Conservation (phyloP, 2,888 invertebrate species). For the Eucriotettix oculatus region DNA sequence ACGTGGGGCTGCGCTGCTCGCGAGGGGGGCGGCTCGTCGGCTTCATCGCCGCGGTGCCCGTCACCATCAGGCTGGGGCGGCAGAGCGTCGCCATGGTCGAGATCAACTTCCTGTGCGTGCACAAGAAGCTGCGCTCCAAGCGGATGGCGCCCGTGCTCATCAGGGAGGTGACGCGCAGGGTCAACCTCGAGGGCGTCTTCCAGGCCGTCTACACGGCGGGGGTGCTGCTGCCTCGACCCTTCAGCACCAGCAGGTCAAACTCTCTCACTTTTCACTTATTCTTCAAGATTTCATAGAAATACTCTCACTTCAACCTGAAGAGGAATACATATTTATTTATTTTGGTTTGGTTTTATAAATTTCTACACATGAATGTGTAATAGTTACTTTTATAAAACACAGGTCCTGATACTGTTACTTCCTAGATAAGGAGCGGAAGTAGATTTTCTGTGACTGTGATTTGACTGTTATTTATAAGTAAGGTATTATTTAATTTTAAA, state of each 20-base stretch:
- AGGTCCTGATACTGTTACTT: no score
- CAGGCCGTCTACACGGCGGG: background rate
- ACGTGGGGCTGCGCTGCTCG: background rate
- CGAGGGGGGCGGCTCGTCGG: background rate
- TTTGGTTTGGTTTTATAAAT: no score
- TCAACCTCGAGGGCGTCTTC: background rate
- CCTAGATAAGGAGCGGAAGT: no score
- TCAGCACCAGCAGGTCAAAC: background rate
- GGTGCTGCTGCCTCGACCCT: background rate
- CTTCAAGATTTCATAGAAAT: no score
- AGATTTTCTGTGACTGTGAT: no score
- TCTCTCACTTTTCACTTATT: no score
- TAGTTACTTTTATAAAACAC: no score
- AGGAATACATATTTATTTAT: no score
- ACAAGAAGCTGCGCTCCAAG: background rate
- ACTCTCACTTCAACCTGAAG: no score
- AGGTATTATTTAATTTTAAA: no score
- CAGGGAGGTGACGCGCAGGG: background rate
- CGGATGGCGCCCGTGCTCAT: background rate
- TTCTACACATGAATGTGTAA: no score
- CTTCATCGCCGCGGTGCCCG: background rate
- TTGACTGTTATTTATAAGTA: no score
- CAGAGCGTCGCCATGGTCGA: background rate
- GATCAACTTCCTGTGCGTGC: background rate
- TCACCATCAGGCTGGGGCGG: background rate